These are phyloP conservation scores for Furcula furcula DNA, from an alignment of 2,888 invertebrate genomes.

Conservation along the genomic window DNA sequence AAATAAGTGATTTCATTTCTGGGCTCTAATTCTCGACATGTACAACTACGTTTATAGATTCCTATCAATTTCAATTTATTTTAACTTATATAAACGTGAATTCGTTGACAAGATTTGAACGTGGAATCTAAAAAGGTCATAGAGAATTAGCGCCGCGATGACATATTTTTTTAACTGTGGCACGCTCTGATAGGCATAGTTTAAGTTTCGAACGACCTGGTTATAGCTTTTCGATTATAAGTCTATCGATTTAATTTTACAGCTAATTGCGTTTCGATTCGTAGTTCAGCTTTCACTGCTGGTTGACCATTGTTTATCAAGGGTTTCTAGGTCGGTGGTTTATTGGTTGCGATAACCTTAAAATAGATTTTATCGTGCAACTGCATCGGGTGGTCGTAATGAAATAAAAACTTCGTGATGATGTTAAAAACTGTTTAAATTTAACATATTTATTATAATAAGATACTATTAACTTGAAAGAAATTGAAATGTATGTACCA, in stretches of 20 bases:
- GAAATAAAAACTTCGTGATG: background rate
- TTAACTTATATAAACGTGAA: no score
- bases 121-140: no score
- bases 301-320: slow-evolving; percentile 18
- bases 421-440: no score
- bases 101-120: no score
- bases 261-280: slow-evolving; percentile 41
- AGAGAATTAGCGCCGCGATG: no score
- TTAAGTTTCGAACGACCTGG: slow-evolving; percentile 31
- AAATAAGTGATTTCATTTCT: no score
- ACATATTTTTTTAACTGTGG: background rate
- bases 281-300: slow-evolving; percentile 47
- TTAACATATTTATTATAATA: no score
- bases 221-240: slow-evolving; percentile 32
- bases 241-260: slow-evolving; percentile 47
- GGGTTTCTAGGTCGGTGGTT: slow-evolving; percentile 14
- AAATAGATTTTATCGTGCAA: slow-evolving; percentile 7
- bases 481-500: no score
- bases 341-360: slow-evolving; percentile 19
- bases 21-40: no score
- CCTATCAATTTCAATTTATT: no score
- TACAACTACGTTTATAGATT: no score
- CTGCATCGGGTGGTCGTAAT: background rate
- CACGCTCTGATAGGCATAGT: slow-evolving; percentile 24
- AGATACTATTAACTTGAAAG: no score